These are phyloP conservation scores for Conus ventricosus DNA, from an alignment of 1,140 invertebrate species.

Conservation along the genomic window DNA sequence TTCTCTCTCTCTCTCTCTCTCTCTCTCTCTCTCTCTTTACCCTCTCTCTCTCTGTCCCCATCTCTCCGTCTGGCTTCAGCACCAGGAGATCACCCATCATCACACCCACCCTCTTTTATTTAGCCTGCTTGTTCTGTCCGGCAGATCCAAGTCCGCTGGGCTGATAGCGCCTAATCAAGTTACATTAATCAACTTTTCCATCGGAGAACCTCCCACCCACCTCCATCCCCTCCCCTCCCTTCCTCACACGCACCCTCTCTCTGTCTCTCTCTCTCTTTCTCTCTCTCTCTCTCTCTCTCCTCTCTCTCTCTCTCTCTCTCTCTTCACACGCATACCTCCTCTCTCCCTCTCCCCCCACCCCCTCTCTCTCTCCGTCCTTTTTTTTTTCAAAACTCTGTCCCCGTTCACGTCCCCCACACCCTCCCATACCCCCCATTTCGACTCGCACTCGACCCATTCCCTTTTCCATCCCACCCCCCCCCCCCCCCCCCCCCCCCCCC, in stretches of 20 bases:
- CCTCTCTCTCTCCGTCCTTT: not conserved
- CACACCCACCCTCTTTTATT: not conserved
- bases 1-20: no score
- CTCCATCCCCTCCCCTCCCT: not conserved
- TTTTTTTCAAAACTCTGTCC: not conserved
- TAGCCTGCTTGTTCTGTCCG: not conserved
- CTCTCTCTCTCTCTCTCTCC: not conserved
- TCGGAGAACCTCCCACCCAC: not conserved
- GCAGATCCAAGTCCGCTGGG: not conserved
- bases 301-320: not conserved
- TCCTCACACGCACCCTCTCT: not conserved
- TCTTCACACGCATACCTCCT: not conserved
- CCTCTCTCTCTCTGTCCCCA: not conserved
- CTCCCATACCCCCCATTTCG: no score
- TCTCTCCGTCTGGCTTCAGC: not conserved
- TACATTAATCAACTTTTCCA: slow-evolving; percentile 3
- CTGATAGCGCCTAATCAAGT: not conserved
- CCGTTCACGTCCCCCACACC: not conserved
- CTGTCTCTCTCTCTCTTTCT: not conserved
- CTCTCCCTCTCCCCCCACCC: not conserved
- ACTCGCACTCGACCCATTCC: no score
- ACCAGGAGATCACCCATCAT: not conserved
- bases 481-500: no score
- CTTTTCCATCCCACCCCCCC: no score
- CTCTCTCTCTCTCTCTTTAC: not conserved